Conservation (phyloP, 2,888 invertebrate species). For the Gisinianus flammeolus region DNA sequence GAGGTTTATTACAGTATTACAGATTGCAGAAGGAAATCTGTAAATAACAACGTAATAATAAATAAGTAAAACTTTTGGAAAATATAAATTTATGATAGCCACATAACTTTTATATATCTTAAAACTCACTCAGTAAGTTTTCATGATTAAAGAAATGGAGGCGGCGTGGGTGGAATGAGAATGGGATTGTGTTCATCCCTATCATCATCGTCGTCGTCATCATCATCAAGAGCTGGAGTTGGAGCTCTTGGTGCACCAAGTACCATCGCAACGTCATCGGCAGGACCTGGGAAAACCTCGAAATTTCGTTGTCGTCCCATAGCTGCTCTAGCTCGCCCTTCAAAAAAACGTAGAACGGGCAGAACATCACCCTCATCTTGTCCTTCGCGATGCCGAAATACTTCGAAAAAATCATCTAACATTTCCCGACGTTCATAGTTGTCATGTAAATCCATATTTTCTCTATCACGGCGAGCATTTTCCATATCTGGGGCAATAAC, state of each 20-base stretch:
- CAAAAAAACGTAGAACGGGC: not conserved
- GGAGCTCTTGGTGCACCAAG: not conserved
- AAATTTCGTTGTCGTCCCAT: too few species aligned
- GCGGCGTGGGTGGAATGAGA: constrained; percentile 28
- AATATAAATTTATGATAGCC: too few species aligned
- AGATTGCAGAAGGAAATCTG: too few species aligned
- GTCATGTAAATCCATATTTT: not conserved
- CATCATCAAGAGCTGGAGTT: too few species aligned
- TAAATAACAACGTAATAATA: too few species aligned
- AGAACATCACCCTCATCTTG: too few species aligned
- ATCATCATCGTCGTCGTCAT: not conserved
- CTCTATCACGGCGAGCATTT: not conserved
- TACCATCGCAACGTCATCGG: not conserved
- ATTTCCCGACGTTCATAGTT: not conserved
- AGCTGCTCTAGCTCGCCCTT: not conserved
- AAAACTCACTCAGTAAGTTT: not conserved
- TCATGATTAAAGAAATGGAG: constrained; percentile 22
- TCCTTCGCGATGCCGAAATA: not conserved
- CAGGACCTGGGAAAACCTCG: not conserved
- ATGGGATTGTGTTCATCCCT: too few species aligned
- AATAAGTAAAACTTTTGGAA: too few species aligned
- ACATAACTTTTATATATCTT: too few species aligned
- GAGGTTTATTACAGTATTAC: too few species aligned
- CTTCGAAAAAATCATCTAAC: too few species aligned
- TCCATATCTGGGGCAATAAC: not conserved